Conservation (phyloP, 2,113 vertebrate species). For the Scartelaos histophorus region DNA sequence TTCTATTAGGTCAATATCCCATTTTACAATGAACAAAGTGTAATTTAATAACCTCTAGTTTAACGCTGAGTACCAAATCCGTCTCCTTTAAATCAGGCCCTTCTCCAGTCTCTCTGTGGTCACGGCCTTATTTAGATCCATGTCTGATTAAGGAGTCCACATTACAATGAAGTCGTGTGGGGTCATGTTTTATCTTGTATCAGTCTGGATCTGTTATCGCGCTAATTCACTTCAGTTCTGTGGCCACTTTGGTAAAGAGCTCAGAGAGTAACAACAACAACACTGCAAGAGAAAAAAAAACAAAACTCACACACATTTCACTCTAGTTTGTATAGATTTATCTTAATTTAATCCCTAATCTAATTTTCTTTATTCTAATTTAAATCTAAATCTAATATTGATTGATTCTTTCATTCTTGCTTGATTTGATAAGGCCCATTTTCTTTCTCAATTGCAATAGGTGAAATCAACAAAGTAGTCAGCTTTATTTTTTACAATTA, state of each 20-base stretch:
- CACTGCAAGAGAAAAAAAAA: background rate
- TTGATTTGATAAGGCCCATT: background rate
- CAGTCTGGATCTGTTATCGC: slow-evolving; percentile 8
- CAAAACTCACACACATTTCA: background rate
- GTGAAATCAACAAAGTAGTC: too few relatives aligned
- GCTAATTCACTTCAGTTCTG: slow-evolving; percentile 1
- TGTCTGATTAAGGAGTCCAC: background rate
- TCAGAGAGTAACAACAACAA: background rate
- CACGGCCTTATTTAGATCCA: slow-evolving; percentile 7
- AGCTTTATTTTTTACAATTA: too few relatives aligned
- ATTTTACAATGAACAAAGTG: too few relatives aligned
- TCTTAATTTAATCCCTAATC: too few relatives aligned
- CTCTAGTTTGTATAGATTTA: too few relatives aligned
- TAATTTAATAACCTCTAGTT: too few relatives aligned
- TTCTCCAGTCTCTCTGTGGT: background rate
- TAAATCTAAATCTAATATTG: background rate
- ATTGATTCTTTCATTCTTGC: background rate
- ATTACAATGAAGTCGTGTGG: background rate
- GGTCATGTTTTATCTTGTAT: slow-evolving; percentile 11
- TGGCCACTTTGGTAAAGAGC: background rate
- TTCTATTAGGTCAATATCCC: too few relatives aligned
- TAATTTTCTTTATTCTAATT: background rate
- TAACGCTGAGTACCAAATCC: too few relatives aligned
- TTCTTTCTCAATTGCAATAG: too few relatives aligned
- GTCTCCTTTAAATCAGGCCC: background rate